Percentiles rank a stretch among this genome's conserved stretches.
phyloP scores from a whole-genome alignment of 2,113 vertebrate genomes.

The Malurus alboscapulatus region DNA sequence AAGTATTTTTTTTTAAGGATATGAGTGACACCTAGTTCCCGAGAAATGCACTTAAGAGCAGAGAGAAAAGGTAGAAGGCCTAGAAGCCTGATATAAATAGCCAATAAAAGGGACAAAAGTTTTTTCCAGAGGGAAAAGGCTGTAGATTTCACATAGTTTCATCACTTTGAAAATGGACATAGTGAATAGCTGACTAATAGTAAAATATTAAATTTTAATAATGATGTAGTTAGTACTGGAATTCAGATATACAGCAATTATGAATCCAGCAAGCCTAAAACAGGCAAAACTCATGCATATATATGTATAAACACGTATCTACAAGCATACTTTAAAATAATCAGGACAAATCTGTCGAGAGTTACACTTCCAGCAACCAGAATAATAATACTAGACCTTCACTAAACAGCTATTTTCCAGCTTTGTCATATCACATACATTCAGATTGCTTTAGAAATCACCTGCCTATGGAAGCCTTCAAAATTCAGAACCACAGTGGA shows the following conservation, averaged over 20 bases:
- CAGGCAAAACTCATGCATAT: neutral
- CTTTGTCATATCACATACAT: neutral
- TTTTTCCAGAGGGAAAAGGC: neutral
- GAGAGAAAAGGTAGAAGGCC: neutral
- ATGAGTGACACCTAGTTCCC: neutral
- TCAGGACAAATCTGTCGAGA: neutral
- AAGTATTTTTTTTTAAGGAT: neutral
- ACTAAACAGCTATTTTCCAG: neutral
- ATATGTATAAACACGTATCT: neutral
- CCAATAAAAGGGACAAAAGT: neutral
- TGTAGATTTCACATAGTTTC: neutral
- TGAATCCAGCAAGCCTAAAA: neutral
- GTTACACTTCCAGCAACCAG: neutral
- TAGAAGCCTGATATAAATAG: neutral
- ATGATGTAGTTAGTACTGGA: neutral
- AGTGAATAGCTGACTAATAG: neutral
- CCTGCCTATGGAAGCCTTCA: neutral
- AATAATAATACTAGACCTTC: neutral
- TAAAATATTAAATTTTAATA: neutral
- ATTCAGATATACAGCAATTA: neutral
- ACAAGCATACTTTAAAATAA: neutral
- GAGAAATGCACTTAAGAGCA: neutral
- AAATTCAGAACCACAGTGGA: neutral
- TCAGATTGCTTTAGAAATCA: neutral
- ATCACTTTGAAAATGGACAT: neutral